A percentile compares a stretch with the other conserved stretches of the same genome.
These are phyloP conservation scores for Helicoverpa armigera DNA, from an alignment of 1,140 invertebrate species.

Conservation along the genomic window DNA sequence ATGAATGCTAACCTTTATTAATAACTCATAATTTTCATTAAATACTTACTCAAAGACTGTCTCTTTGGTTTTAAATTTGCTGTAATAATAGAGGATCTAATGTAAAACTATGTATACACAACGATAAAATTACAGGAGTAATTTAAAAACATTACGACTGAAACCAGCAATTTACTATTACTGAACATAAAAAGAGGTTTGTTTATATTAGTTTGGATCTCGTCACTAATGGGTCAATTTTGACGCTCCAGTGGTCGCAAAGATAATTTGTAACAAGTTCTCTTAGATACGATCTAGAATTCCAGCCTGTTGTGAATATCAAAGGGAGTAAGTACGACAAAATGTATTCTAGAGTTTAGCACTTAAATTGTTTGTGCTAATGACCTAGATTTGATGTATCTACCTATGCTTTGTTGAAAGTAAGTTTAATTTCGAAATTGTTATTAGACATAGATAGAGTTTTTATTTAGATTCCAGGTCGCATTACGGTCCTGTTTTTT, in stretches of 20 bases:
- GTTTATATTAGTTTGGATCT: background rate
- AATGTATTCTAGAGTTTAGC: constrained; percentile 20
- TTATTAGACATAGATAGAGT: background rate
- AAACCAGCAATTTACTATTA: background rate
- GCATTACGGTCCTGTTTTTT: too few relatives aligned
- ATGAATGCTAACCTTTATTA: too few relatives aligned
- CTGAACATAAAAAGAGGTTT: background rate
- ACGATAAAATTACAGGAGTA: constrained; percentile 5
- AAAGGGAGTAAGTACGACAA: background rate
- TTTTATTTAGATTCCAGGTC: too few relatives aligned
- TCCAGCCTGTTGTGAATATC: background rate
- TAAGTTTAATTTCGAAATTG: background rate
- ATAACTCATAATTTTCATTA: too few relatives aligned
- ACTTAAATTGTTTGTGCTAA: constrained; percentile 32
- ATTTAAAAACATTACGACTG: constrained; percentile 7
- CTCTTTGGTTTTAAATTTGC: background rate
- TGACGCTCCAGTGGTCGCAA: background rate
- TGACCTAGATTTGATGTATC: background rate
- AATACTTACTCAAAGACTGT: too few relatives aligned
- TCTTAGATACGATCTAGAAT: background rate
- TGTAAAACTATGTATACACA: background rate
- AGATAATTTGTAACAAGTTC: background rate
- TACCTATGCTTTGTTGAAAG: background rate
- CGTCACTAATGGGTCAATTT: constrained; percentile 20
- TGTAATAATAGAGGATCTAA: background rate